phyloP scores from a whole-genome alignment of 2,113 vertebrate genomes.

The Axis porcinus region DNA sequence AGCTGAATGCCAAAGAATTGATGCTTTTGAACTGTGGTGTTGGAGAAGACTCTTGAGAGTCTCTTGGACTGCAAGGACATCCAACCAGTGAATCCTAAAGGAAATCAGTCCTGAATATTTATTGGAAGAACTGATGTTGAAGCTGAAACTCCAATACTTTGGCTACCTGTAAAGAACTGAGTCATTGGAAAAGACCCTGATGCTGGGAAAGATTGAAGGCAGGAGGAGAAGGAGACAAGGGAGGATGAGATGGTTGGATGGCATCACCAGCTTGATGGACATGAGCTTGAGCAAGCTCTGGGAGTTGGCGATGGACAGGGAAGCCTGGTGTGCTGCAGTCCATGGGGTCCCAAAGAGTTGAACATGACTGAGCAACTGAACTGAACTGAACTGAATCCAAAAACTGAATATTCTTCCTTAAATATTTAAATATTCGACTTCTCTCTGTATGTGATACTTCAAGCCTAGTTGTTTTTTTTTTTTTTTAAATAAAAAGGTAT shows the following conservation, averaged over 20 bases:
- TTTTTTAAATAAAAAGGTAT: neutral
- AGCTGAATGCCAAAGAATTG: rapidly evolving
- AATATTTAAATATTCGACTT: neutral
- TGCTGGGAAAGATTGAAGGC: neutral
- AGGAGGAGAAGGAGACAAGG: neutral
- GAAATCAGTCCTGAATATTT: neutral
- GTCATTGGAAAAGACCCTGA: neutral
- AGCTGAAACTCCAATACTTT: neutral
- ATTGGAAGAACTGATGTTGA: neutral
- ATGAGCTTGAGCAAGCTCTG: neutral
- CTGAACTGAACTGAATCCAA: neutral
- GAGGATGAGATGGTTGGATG: neutral
- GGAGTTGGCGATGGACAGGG: neutral
- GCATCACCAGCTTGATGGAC: neutral
- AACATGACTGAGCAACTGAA: no score
- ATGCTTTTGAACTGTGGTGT: neutral
- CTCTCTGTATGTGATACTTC: neutral
- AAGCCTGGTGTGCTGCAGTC: no score
- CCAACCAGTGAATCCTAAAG: neutral
- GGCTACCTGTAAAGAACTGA: neutral
- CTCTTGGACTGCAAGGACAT: neutral
- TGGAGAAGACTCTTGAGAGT: neutral
- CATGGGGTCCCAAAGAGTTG: no score
- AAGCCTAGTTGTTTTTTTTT: neutral
- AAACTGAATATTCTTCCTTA: neutral